Percentiles rank a stretch among this genome's conserved stretches.
Conservation (phyloP, 2,888 invertebrate genomes). For the Tricholauxania praeusta region DNA sequence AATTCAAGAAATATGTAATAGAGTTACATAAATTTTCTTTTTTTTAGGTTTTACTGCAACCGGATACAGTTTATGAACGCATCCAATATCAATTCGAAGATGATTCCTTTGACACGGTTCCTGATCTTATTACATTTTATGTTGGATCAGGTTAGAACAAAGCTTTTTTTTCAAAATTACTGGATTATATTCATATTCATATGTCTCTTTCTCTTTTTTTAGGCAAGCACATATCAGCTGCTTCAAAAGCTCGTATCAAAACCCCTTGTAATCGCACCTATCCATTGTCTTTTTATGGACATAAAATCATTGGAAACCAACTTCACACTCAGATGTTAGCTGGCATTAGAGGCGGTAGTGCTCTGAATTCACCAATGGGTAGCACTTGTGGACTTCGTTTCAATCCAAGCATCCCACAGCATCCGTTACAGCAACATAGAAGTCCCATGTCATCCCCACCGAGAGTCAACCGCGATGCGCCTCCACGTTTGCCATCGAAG, state of each 20-base stretch:
- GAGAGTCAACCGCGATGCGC: conserved; percentile 68
- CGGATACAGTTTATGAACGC: conserved; percentile 91
- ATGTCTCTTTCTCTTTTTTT: conserved; percentile 77
- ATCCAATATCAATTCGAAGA: conserved; percentile 95
- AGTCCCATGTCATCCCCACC: conserved; percentile 74
- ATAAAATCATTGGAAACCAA: conserved; percentile 71
- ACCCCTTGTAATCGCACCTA: conserved; percentile 86
- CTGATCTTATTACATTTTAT: conserved; percentile 93
- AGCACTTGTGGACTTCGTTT: conserved; percentile 67
- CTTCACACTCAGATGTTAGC: conserved; percentile 67
- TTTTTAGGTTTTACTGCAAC: conserved; percentile 81
- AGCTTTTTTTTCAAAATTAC: not conserved
- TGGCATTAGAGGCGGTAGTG: conserved; percentile 66
- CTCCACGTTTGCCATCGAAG: conserved; percentile 71
- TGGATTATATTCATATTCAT: not conserved
- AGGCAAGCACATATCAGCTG: conserved; percentile 87
- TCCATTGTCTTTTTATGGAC: conserved; percentile 80
- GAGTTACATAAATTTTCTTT: too few relatives aligned
- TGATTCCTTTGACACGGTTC: conserved; percentile 92
- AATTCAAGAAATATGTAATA: too few relatives aligned
- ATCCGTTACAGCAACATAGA: conserved; percentile 42
- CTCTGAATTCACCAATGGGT: conserved; percentile 66
- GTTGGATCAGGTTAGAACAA: conserved; percentile 83
- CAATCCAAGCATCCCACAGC: conserved; percentile 52
- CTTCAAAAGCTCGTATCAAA: conserved; percentile 89